Percentiles rank a stretch among this genome's conserved stretches.
These are phyloP conservation scores for Stratiomys singularior DNA, from an alignment of 2,888 invertebrate species.

Conservation along the genomic window DNA sequence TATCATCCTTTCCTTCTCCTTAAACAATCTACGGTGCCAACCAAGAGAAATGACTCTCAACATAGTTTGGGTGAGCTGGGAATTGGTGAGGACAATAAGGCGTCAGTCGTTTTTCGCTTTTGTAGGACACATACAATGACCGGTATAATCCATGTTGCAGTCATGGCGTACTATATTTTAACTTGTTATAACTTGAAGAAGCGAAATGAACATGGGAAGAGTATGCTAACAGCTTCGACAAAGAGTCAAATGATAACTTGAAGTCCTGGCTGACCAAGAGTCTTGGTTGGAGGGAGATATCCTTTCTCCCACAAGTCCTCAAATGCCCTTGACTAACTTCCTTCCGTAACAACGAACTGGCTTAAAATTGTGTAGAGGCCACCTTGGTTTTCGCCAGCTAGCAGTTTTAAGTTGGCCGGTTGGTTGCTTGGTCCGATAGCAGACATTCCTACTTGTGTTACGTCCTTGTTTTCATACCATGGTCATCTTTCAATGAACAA, in stretches of 20 bases:
- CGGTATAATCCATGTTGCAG: neutral
- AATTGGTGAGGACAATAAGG: conserved; percentile 10
- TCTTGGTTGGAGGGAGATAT: neutral
- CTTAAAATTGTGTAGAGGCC: neutral
- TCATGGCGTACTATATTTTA: neutral
- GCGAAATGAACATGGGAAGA: neutral
- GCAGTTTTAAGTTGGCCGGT: neutral
- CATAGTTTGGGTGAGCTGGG: conserved; percentile 6
- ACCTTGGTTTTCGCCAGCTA: conserved; percentile 10
- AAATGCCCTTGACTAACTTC: conserved; percentile 30
- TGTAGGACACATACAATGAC: neutral
- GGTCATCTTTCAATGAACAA: conserved; percentile 7
- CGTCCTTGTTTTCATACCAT: conserved; percentile 8
- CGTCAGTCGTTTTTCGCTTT: conserved; percentile 42
- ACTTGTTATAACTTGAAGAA: conserved; percentile 2
- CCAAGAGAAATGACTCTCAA: neutral
- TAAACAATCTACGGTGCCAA: neutral
- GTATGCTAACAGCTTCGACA: neutral
- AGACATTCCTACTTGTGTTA: neutral
- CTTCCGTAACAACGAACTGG: conserved; percentile 18
- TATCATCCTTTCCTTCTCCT: neutral
- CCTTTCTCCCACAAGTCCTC: conserved; percentile 32
- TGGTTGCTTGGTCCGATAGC: neutral
- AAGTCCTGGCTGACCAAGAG: conserved; percentile 17
- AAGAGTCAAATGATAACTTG: conserved; percentile 4